Base-by-base conservation (phyloP, 2,113 vertebrate genomes). In the Danionella cerebrum region DNA sequence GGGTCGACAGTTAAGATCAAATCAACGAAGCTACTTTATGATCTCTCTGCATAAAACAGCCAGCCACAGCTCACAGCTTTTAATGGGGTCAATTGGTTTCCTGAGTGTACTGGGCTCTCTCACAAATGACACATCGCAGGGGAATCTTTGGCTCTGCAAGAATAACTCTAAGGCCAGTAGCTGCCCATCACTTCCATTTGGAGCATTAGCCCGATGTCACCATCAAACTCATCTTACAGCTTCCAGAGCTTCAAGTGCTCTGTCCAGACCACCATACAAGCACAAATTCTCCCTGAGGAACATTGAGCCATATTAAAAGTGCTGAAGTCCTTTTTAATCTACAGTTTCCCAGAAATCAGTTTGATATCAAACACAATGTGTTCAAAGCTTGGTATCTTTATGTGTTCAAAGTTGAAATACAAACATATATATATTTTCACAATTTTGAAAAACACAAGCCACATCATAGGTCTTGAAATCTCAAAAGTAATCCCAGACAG, bases 201-300 rank as follows among this genome's bases (percentile, higher is more conserved):
- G 65, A 62, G 47, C 63, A 76, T 79, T 79, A 79, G 68, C 54
- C 65, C 50, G 48, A 44, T 79, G 71, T 79, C 71, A 42, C 44
- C 57, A 48, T 63, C 59, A 65, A 63, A 73, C 55, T 62, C 54
- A 55, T 64, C 63, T 75, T 71, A 58, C 33, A 29, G 68, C 29
- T 33, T 14, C 41, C 36, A 27, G 57, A 65, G 58, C 51, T 47
- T 18, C 14, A 25, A 44, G 12, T 59, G 63, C 45, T 52, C 44
- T 57, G 67, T 53, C 51, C 55, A 69, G 53, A 74, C 69, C 55
- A 59, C 68, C 16, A 29, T 27, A 65, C 44, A 73, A 78, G 59
- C 24, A 24, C 52, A 45, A 48, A 73, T 65, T 52, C 65, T 65
- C 66, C 54, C 59, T 74, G 44, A 42, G 53, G 60, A 33, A 51